Percentiles rank a stretch among this genome's conserved stretches.
Conservation (phyloP, 2,888 invertebrate genomes). For the Hanleya hanleyi region DNA sequence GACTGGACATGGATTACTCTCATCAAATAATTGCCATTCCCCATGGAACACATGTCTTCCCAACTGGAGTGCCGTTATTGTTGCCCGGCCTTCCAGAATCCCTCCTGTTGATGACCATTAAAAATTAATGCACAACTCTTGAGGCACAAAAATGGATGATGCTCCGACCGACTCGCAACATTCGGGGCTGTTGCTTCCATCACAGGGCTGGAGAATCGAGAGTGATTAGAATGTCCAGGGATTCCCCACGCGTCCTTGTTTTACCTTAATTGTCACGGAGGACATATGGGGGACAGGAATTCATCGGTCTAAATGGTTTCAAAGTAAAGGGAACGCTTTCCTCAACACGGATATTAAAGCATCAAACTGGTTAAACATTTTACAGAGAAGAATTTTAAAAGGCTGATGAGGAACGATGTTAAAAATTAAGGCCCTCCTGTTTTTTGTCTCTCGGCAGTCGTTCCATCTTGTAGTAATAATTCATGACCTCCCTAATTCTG, state of each 20-base stretch:
- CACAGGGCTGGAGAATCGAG: neutral
- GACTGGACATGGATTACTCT: conserved; percentile 5
- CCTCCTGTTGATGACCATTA: neutral
- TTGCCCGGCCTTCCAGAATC: neutral
- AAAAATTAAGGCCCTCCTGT: too few species aligned
- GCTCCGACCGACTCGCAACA: neutral
- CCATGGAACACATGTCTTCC: neutral
- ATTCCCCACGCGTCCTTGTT: neutral
- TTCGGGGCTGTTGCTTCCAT: neutral
- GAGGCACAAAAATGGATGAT: neutral
- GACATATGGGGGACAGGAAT: too few species aligned
- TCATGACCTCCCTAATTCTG: too few species aligned
- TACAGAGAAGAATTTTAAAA: too few species aligned
- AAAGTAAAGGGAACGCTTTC: too few species aligned
- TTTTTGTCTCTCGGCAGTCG: too few species aligned
- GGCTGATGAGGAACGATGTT: too few species aligned
- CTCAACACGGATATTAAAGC: too few species aligned
- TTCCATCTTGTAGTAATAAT: too few species aligned
- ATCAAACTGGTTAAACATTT: too few species aligned
- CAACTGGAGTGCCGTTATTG: neutral
- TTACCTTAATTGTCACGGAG: too few species aligned
- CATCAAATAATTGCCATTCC: conserved; percentile 1
- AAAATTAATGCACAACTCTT: conserved; percentile 12
- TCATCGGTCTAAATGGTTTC: too few species aligned
- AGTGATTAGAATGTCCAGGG: neutral